Base-by-base conservation (phyloP, 2,113 vertebrate genomes). In the Osmerus mordax region DNA sequence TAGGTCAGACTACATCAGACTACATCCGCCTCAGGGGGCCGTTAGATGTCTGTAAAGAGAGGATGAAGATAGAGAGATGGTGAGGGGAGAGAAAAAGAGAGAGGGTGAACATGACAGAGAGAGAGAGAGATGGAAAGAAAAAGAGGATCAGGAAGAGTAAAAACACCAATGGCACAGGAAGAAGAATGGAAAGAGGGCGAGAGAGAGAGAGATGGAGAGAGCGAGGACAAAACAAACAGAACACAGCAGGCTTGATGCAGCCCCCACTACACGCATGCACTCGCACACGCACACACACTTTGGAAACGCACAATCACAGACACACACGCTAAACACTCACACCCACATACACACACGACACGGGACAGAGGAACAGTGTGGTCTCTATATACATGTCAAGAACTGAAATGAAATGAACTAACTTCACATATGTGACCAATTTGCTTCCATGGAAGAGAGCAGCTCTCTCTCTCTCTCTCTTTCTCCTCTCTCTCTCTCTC, bases 291-390 rank as follows among this genome's bases (percentile, higher is more conserved):
- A 71, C 19, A 63, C 54, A 59, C 54, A 70, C 68, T 8, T 41
- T 9, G 36, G 36, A 41, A 32, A 72, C 76, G 56, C 78, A 74
- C 75, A 71, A 72, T 56, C 81, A 80, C 81, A 71, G 58, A 71
- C 54, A 59, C 54, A 70, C 68, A 8, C 6, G 8, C 1, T 6
- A 18, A 6, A 56, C 16, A 18, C 54, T 18, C 54, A 56, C 54
- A 56, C 54, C 3, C 54, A 56, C 54, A 56, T 9, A 56, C 15
- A 56, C 54, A 56, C 54, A 16, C 16, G n/a, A 55, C 12, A 3
- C 29, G 2, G 29, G 5, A 32, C 5, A 4, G 29, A 4, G 29
- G 29, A 32, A 32, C 29, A 32, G 29, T 32, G 8, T 41, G 1
- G 5, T 8, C 36, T 41, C 36, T 41, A 41, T 9, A 41, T 32